Base-by-base conservation (phyloP, 2,888 invertebrate species). In the Eupithecia subumbrata region DNA sequence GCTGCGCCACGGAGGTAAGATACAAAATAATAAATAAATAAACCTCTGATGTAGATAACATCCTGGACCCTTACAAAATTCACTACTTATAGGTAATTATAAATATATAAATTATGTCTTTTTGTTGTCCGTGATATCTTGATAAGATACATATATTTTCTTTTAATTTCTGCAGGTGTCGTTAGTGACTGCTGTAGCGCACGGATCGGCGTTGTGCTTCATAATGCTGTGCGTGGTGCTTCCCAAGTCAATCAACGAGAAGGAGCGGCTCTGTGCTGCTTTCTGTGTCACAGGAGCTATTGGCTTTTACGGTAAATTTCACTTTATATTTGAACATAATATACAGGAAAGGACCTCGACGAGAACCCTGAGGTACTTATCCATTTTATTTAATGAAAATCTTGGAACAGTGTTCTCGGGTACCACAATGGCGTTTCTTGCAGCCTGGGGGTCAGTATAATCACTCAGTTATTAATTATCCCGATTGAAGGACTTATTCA, bases 231-330 rank as follows among this genome's bases (percentile, higher is more conserved):
- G 92, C 79, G 87, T 92, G n/a, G 89, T 91, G 71, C 83, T 95
- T 75, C 93, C 95, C 0, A 89, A 90, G 73, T 87, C 91, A 2
- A 87, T 92, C 71, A 93, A 94, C 75, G 91, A 92, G 79, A 93
- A 92, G 79, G 87, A 91, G 4, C 86, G 91, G 40, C 82, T 95
- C 18, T 92, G 93, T 76, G 89, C 91, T 2, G 84, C 88, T 1
- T 92, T 95, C 82, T 95, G 96, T 76, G 88, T 95, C 71, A 85
- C 93, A 34, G 96, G 96, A 30, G 94, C 95, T 14, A 77, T 94
- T 48, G 96, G 96, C 68, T 96, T 96, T 84, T 95, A 95, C 79
- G 95, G 96, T 96, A 88, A 93, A 72, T 25, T 72, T 72, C 25
- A 60, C 12, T 25, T 25, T 25, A 9, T 25, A 56, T 14, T 22